Evolutionary conservation across 2,113 vertebrate genomes (phyloP).

Genomic region (Perca fluviatilis): DNA sequence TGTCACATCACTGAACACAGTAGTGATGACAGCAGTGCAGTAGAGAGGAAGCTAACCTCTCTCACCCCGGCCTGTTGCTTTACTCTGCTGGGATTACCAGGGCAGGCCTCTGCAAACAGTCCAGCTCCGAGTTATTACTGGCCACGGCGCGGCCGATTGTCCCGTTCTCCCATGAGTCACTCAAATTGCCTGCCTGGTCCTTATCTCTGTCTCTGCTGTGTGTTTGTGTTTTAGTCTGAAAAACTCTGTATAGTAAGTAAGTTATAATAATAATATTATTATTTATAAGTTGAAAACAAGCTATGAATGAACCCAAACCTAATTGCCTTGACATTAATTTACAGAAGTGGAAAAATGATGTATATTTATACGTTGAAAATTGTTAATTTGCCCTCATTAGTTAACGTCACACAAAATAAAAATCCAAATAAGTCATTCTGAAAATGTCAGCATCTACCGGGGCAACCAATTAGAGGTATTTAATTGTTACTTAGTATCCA

Average conservation of each 20-base stretch:
- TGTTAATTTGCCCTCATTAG: neutral
- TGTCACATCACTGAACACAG: constrained; percentile 40
- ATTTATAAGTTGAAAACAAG: constrained; percentile 12
- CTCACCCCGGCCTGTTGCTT: constrained; percentile 71
- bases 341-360: neutral
- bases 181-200: constrained; percentile 40
- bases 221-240: constrained; percentile 58
- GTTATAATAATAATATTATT: too few species aligned
- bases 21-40: constrained; percentile 61
- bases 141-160: constrained; percentile 61
- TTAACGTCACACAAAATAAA: neutral
- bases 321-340: neutral
- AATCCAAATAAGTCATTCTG: neutral
- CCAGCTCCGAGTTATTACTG: constrained; percentile 70
- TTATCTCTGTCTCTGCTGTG: constrained; percentile 47
- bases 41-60: constrained; percentile 63
- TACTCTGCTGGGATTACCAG: constrained; percentile 72
- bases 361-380: too few species aligned
- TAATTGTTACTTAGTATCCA: neutral
- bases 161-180: constrained; percentile 64
- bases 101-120: constrained; percentile 79
- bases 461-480: neutral
- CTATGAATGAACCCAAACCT: neutral
- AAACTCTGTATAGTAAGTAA: constrained; percentile 12
- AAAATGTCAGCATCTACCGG: neutral